Evolutionary conservation across 2,797 vertebrate genomes (phyloP).

Genomic region (Muraenolepis orangiensis): DNA sequence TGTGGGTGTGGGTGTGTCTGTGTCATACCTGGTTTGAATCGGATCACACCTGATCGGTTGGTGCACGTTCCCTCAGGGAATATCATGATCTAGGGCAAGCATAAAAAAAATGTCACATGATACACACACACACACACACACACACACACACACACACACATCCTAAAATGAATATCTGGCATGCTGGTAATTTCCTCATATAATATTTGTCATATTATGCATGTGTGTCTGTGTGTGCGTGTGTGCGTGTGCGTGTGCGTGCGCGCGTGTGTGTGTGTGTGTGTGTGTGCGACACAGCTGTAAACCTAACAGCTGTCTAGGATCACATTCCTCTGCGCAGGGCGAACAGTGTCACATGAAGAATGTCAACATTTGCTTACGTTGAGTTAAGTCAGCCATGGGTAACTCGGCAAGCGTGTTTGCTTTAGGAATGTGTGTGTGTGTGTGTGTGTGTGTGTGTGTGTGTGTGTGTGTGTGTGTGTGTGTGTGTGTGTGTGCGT

Average conservation of each 20-base stretch:
- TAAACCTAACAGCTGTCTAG: not conserved
- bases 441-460: not conserved
- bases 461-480: not conserved
- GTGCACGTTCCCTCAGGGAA: slow-evolving; percentile 98
- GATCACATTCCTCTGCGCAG: not conserved
- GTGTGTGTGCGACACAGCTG: not conserved
- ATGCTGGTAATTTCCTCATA: not conserved
- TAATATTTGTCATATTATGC: no score
- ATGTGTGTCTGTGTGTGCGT: not conserved
- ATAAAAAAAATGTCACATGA: not conserved
- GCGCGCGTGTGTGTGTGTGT: no score
- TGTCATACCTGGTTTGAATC: slow-evolving; percentile 89
- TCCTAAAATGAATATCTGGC: not conserved
- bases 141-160: not conserved
- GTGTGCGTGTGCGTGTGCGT: not conserved
- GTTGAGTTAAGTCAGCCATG: not conserved
- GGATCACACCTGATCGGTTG: slow-evolving; percentile 94
- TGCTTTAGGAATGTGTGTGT: not conserved
- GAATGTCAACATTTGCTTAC: no score
- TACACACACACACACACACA: slow-evolving; percentile 13
- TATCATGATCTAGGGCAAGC: slow-evolving; percentile 88
- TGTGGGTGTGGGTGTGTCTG: not conserved
- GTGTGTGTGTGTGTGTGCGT: not conserved
- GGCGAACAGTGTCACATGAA: not conserved
- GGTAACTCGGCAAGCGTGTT: not conserved